Base-by-base conservation (phyloP, 2,888 invertebrate genomes). In the Zonitis immaculata region DNA sequence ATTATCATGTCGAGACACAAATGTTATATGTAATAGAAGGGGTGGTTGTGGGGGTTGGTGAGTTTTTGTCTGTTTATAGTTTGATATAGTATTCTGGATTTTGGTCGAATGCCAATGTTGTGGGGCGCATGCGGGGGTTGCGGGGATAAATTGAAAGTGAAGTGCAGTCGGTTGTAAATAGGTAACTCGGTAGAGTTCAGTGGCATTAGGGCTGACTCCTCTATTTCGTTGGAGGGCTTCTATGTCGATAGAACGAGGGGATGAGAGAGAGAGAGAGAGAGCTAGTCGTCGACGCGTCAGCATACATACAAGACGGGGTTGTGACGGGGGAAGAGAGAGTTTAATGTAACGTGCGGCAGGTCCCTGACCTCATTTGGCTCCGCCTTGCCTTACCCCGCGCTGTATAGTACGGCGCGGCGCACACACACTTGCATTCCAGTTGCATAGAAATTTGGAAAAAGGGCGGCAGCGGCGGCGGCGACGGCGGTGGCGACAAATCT, bases 281-380 rank as follows among this genome's bases (percentile, higher is more conserved):
- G n/a, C n/a, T n/a, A n/a, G 9, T 7, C 27, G 44, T 27, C 16
- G 44, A 27, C 44, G 18, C 35, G 35, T 18, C 35, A 18, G 1
- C n/a, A n/a, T n/a, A n/a, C n/a, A n/a, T n/a, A n/a, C n/a, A n/a
- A n/a, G 26, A 28, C 26, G 44, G 44, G 27, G 27, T 7, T 26
- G 44, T n/a, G n/a, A n/a, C n/a, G n/a, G n/a, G 44, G 44, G 28
- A 27, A 28, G 28, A 18, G 44, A n/a, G n/a, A n/a, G n/a, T n/a
- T 16, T 44, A 44, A 44, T 44, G 44, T 44, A 44, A 44, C 44
- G 57, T n/a, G n/a, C 54, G 60, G 73, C 73, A 80, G 80, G 80
- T 81, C 80, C 80, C 75, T 75, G 75, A 79, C 79, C 80, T 79
- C 79, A 79, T 77, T 74, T 71, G 64, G 73, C 76, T 73, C 76